Conservation (phyloP, 2,113 vertebrate species). For the Protobothrops flavoviridis region DNA sequence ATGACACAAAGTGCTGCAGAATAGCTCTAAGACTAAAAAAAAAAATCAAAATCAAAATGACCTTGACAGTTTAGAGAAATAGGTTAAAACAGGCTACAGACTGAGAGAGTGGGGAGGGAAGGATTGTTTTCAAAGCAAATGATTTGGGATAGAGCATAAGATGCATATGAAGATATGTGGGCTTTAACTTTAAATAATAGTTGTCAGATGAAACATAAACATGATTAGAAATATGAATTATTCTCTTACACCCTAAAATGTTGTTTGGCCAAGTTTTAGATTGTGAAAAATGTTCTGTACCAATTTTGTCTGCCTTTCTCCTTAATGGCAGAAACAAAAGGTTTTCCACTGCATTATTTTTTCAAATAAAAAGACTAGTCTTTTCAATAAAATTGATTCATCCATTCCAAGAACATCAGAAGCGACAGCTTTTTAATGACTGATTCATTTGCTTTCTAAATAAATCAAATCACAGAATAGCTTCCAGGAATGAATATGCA, state of each 20-base stretch:
- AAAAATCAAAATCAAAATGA: not conserved
- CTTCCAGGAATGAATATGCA: not conserved
- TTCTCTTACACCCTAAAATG: not conserved
- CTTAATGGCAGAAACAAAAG: conserved; percentile 7
- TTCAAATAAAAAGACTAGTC: conserved; percentile 9
- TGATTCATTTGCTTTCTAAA: conserved; percentile 39
- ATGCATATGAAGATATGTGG: not conserved
- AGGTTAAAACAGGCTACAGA: not conserved
- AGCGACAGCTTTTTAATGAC: not conserved
- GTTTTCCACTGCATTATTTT: conserved; percentile 10
- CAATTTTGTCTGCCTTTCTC: not conserved
- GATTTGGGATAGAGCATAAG: not conserved
- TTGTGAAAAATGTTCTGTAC: not conserved
- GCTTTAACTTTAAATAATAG: not conserved
- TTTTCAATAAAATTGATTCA: conserved; percentile 37
- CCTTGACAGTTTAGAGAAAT: not conserved
- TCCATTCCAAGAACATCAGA: conserved; percentile 21
- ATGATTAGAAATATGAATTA: conserved; percentile 5
- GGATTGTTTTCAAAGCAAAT: conserved; percentile 12
- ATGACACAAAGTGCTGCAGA: not conserved
- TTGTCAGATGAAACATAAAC: not conserved
- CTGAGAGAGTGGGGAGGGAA: not conserved
- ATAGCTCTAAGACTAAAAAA: not conserved
- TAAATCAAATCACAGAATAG: conserved; percentile 34
- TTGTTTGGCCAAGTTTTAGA: not conserved